A percentile compares a stretch with the other conserved stretches of the same genome.
phyloP scores from a whole-genome alignment of 2,888 invertebrate species.

The Arge pagana region DNA sequence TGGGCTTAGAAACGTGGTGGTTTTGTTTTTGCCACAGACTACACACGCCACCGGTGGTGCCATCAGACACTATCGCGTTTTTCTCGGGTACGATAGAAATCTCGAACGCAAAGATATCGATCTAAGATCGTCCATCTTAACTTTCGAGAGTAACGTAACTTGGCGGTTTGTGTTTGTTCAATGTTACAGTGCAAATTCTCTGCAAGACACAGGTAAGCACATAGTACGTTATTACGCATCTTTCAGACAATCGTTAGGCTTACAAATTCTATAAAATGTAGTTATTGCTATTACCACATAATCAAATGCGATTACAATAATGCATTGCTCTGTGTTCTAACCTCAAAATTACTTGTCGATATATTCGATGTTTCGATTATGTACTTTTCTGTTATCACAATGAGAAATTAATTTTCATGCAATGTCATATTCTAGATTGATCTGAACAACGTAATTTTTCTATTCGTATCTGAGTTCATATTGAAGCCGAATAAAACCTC shows the following conservation, averaged over 20 bases:
- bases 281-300: slow-evolving; percentile 1
- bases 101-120: slow-evolving; percentile 6
- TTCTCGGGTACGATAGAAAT: slow-evolving; percentile 3
- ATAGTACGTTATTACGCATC: slow-evolving; percentile 11
- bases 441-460: not conserved
- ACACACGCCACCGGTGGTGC: too few relatives aligned
- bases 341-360: slow-evolving; percentile 4
- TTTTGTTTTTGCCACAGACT: too few relatives aligned
- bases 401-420: not conserved
- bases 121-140: slow-evolving; percentile 2
- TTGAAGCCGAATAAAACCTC: not conserved
- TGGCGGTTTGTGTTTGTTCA: not conserved
- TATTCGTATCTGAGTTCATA: slow-evolving; percentile 1
- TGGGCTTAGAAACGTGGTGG: too few relatives aligned
- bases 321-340: not conserved
- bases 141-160: slow-evolving; percentile 1
- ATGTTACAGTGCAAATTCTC: slow-evolving; percentile 7
- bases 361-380: slow-evolving; percentile 4
- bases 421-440: slow-evolving; percentile 5
- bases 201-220: slow-evolving; percentile 6
- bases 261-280: slow-evolving; percentile 5
- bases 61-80: slow-evolving; percentile 8
- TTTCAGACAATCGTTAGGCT: slow-evolving; percentile 2
- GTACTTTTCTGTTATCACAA: slow-evolving; percentile 5
- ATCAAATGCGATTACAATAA: slow-evolving; percentile 7